Evolutionary conservation across 2,888 invertebrate species (phyloP).

Genomic region (Diplolepis rosae): DNA sequence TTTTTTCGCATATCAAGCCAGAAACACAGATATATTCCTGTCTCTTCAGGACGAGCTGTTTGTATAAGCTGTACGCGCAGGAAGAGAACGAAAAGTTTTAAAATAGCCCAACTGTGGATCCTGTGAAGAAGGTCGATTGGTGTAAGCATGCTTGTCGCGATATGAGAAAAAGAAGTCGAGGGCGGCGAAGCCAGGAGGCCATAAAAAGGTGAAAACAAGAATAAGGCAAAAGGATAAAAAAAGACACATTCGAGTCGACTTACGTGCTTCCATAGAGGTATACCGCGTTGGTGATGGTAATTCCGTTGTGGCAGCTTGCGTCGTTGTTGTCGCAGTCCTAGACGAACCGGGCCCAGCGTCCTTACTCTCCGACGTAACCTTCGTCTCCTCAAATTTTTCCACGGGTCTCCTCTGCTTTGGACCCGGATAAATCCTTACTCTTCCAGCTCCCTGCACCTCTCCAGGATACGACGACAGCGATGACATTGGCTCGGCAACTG

Average conservation of each 20-base stretch:
- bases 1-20: not conserved
- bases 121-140: constrained; percentile 54
- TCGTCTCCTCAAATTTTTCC: constrained; percentile 51
- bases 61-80: not conserved
- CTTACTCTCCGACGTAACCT: constrained; percentile 49
- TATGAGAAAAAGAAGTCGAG: constrained; percentile 35
- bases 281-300: constrained; percentile 64
- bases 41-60: not conserved
- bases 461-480: constrained; percentile 64
- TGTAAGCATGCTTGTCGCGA: constrained; percentile 54
- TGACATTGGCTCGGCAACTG: constrained; percentile 70
- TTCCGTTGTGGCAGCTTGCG: constrained; percentile 57
- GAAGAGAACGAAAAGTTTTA: constrained; percentile 50
- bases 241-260: constrained; percentile 46
- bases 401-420: constrained; percentile 50
- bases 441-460: constrained; percentile 65
- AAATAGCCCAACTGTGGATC: constrained; percentile 57
- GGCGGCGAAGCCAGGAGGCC: not conserved
- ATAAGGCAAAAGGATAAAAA: constrained; percentile 11
- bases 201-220: not conserved
- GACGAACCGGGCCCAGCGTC: constrained; percentile 37
- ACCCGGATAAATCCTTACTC: constrained; percentile 62
- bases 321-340: constrained; percentile 41
- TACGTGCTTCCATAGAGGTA: constrained; percentile 70
- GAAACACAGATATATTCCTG: not conserved